Base-by-base conservation (phyloP, 2,113 vertebrate genomes). In the Callaeas wilsoni region DNA sequence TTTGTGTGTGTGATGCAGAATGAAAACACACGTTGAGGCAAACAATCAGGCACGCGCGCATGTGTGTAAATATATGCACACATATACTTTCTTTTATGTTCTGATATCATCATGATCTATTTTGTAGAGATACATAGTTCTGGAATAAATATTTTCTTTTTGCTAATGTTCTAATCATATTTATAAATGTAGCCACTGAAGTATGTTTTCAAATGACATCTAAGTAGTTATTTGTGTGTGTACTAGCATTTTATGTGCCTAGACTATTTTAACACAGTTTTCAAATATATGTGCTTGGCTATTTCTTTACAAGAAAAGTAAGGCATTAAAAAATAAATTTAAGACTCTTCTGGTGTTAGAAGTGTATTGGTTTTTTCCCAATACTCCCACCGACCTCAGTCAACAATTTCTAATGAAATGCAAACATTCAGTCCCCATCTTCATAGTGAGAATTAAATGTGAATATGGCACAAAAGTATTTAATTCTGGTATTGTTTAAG, bases 1-100 rank as follows among this genome's bases (percentile, higher is more conserved):
- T 44, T n/a, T 70, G 21, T 70, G 49, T 22, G 14, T 14, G 16
- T 13, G 46, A 12, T 49, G 29, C 37, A 50, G 55, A 49, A 25
- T 19, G 55, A 37, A 59, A 1, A 3, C 23, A 13, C 3, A 0
- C 1, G 0, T 23, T 35, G 56, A 67, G 26, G n/a, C 74, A 53
- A 46, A 35, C 0, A 1, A 8, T 7, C 33, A 14, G 52, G 27
- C 59, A 35, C 5, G 10, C 56, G 12, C 3, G 1, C 14, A 67
- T 9, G 3, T 46, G 26, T 30, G 23, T 49, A 8, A 13, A 2
- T 20, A 8, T 14, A 4, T 29, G 9, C 17, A 3, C 20, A 37
- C 7, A 16, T 23, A 12, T 7, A 6, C 7, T 52, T 63, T 55
- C 13, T 37, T 44, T 27, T 11, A 6, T 23, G 7, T 73, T 74